Evolutionary conservation across 2,797 vertebrate species (phyloP).

Genomic region (Glyptemys insculpta): DNA sequence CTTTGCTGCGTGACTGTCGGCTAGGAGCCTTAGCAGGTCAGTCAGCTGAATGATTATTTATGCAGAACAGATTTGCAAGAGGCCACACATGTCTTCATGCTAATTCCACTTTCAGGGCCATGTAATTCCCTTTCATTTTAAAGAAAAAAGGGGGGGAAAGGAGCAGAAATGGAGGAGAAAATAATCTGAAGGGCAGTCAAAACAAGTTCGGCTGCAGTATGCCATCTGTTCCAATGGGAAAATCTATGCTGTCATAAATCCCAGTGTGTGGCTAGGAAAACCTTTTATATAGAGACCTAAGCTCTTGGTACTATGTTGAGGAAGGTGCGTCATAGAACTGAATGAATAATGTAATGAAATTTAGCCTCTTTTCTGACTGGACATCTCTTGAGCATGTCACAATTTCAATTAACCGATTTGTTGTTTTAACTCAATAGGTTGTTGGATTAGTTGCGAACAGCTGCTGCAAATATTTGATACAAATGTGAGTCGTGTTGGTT

Average conservation of each 20-base stretch:
- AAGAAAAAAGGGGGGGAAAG: background rate
- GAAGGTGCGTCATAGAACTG: background rate
- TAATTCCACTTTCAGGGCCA: slow-evolving; percentile 45
- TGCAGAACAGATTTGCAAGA: slow-evolving; percentile 46
- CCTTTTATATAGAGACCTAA: background rate
- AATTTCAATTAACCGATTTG: slow-evolving; percentile 7
- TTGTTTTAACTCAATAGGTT: background rate
- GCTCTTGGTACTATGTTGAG: slow-evolving; percentile 13
- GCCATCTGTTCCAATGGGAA: slow-evolving; percentile 48
- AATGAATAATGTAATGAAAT: background rate
- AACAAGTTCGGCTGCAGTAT: slow-evolving; percentile 47
- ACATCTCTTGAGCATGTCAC: background rate
- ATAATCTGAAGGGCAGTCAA: slow-evolving; percentile 29
- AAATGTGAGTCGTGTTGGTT: background rate
- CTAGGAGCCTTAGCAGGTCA: slow-evolving; percentile 29
- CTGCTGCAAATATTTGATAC: slow-evolving; percentile 15
- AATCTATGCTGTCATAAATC: slow-evolving; percentile 42
- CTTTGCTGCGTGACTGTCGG: slow-evolving; percentile 40
- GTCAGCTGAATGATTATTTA: slow-evolving; percentile 38
- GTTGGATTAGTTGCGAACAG: slow-evolving; percentile 14
- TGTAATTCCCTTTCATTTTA: background rate
- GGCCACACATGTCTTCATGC: background rate
- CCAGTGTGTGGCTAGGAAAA: slow-evolving; percentile 58
- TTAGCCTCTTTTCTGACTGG: background rate
- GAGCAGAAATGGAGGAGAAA: background rate